Evolutionary conservation across 2,113 vertebrate species (phyloP), one percentile per base, ranked within the genome.

Genomic region (Talpa occidentalis): DNA sequence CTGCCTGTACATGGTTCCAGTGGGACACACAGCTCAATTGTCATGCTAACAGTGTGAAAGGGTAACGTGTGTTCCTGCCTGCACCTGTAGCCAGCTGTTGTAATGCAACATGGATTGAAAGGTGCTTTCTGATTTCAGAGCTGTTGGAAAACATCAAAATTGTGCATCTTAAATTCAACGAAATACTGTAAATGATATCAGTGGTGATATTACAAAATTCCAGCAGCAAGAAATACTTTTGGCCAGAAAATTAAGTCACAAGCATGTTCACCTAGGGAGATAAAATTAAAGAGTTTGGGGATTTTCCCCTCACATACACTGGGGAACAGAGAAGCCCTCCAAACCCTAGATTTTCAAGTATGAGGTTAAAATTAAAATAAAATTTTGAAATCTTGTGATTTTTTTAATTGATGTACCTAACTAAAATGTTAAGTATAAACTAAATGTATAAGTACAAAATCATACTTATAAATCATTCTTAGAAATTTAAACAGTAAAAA

Each of bases 391-490:
- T 86, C 54, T 54, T 72, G 4, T 78, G 2, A 15, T 52, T 35
- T 64, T 32, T 28, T 59, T 92, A 88, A 56, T 69, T n/a, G 30
- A 69, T 67, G 21, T 28, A 73, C 12, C 44, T 82, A 74, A 69
- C 24, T 44, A 76, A 24, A 95, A 42, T 4, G 14, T 3, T 56
- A 15, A 85, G 30, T 85, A 17, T 7, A 16, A 52, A 16, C 49
- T 52, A 52, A 49, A 49, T 49, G 7, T 52, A 52, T 52, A 52
- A 49, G 10, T 73, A n/a, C 30, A 92, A 60, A 94, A 89, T 30
- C 12, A 74, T n/a, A n/a, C n/a, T n/a, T n/a, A n/a, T 4, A 49
- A 92, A 76, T 79, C 87, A 37, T 35, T 82, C 40, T 96, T 78
- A 59, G 66, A 79, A 90, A n/a, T 32, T 84, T 87, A 2, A 93